A percentile compares a stretch with the other conserved stretches of the same genome.
These are phyloP conservation scores for Gallinago jamesoni DNA, from an alignment of 2,113 vertebrate genomes.

Conservation along the genomic window DNA sequence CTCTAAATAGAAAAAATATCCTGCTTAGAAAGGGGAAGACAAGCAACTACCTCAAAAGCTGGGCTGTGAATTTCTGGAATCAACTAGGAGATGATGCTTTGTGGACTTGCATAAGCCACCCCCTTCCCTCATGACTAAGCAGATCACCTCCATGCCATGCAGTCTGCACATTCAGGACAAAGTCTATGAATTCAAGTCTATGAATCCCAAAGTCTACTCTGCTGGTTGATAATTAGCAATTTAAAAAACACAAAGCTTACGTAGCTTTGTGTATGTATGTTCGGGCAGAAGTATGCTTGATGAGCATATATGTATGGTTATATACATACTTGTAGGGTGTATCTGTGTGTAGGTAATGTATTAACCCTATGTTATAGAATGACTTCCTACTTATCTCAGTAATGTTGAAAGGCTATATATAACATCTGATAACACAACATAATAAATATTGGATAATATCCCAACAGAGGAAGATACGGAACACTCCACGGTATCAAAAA, in stretches of 20 bases:
- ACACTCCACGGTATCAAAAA: background rate
- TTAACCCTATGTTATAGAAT: background rate
- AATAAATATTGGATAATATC: background rate
- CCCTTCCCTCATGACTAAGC: constrained; percentile 61
- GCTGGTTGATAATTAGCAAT: constrained; percentile 67
- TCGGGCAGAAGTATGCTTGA: background rate
- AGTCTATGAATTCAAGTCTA: constrained; percentile 64
- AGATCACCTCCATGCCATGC: constrained; percentile 34
- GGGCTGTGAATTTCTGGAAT: background rate
- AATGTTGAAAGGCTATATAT: background rate
- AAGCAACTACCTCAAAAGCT: background rate
- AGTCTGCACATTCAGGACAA: constrained; percentile 54
- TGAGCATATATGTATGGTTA: accelerated
- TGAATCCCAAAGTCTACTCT: constrained; percentile 63
- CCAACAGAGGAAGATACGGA: background rate
- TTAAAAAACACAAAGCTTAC: background rate
- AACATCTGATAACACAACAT: background rate
- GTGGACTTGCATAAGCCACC: constrained; percentile 22
- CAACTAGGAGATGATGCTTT: background rate
- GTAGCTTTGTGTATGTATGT: background rate
- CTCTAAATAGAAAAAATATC: background rate
- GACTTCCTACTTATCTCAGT: background rate
- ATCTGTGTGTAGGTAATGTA: background rate
- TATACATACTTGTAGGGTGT: background rate
- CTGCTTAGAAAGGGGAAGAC: background rate